Evolutionary conservation across 92 coral and sea anemone species (phyloP).

Genomic region (Ricordea florida): DNA sequence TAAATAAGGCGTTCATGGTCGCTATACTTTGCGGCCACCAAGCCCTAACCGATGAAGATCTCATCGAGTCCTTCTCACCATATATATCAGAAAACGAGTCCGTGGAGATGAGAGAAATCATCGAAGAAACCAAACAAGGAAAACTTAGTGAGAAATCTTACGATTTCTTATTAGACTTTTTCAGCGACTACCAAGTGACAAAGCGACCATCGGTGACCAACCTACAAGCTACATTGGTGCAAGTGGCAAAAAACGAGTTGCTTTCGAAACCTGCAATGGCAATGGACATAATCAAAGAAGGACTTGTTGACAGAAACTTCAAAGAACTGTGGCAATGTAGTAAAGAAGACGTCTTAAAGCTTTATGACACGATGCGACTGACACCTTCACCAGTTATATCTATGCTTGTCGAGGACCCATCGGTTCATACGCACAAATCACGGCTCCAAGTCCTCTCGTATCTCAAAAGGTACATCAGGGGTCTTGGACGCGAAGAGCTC

Average conservation of each 20-base stretch:
- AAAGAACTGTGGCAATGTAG: conserved; percentile 3
- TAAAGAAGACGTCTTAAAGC: neutral
- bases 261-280: conserved; percentile 6
- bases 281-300: neutral
- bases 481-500: too few relatives aligned
- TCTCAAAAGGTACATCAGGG: too few relatives aligned
- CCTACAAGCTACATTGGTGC: conserved; percentile 7
- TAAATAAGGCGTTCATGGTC: neutral
- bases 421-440: neutral
- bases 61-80: neutral
- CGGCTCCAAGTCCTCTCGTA: too few relatives aligned
- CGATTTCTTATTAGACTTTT: neutral
- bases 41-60: neutral
- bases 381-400: neutral
- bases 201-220: neutral
- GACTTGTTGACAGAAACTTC: neutral
- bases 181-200: neutral
- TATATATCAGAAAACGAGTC: neutral
- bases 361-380: neutral
- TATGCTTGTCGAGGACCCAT: neutral
- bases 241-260: conserved; percentile 23
- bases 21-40: neutral
- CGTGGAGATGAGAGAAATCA: neutral
- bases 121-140: neutral
- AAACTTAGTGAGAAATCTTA: neutral